These are phyloP conservation scores for Drosophila pruinosa DNA, from an alignment of 1,140 invertebrate species.

Conservation along the genomic window DNA sequence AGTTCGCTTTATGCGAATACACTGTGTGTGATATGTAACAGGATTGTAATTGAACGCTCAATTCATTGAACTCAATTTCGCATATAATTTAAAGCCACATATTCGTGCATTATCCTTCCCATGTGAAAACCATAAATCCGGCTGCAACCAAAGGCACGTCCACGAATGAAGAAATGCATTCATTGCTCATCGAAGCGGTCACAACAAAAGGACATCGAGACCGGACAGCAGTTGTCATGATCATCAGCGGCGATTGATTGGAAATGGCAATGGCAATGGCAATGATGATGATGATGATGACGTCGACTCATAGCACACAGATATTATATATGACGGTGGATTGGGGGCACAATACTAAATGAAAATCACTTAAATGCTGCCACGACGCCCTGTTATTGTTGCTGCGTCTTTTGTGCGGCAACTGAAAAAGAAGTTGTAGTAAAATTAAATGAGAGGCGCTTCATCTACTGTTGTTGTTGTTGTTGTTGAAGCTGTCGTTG, in stretches of 20 bases:
- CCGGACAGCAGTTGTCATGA: conserved; percentile 34
- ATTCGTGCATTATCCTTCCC: conserved; percentile 24
- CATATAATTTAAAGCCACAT: conserved; percentile 34
- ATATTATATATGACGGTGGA: conserved; percentile 8
- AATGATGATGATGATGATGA: background rate
- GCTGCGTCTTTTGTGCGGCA: conserved; percentile 21
- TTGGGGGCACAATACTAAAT: conserved; percentile 20
- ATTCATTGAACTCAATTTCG: conserved; percentile 28
- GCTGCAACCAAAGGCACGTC: conserved; percentile 36
- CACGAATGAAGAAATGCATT: conserved; percentile 39
- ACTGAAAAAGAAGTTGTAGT: conserved; percentile 44
- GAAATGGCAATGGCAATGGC: background rate
- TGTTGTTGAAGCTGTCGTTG: too few relatives aligned
- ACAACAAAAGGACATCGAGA: conserved; percentile 34
- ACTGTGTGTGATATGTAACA: background rate
- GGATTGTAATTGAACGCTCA: conserved; percentile 14
- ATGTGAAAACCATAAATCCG: conserved; percentile 16
- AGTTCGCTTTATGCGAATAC: too few relatives aligned
- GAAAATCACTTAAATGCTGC: conserved; percentile 48
- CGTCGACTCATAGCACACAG: background rate
- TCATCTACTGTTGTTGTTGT: too few relatives aligned
- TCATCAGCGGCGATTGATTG: conserved; percentile 30
- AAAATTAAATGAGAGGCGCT: conserved; percentile 45
- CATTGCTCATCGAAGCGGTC: conserved; percentile 40
- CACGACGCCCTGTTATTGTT: conserved; percentile 32